These are phyloP conservation scores for Bedellia somnulentella DNA, from an alignment of 2,888 invertebrate species.

Conservation along the genomic window DNA sequence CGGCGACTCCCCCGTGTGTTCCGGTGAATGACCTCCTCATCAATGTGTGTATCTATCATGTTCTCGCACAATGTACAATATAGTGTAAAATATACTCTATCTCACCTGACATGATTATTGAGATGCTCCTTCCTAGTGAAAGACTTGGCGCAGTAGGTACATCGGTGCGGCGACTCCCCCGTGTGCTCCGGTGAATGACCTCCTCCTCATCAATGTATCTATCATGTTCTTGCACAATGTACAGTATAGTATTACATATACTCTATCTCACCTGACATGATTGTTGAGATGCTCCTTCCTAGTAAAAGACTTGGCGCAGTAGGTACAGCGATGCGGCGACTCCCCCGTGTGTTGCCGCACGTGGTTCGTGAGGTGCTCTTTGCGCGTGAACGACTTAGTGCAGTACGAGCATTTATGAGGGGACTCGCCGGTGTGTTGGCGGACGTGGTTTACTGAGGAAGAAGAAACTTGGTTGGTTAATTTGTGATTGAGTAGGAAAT, in stretches of 20 bases:
- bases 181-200: slow-evolving; percentile 85
- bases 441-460: slow-evolving; percentile 4
- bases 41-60: too few relatives aligned
- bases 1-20: slow-evolving; percentile 80
- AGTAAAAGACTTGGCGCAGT: slow-evolving; percentile 83
- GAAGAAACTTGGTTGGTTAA: neutral
- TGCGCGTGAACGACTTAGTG: slow-evolving; percentile 76
- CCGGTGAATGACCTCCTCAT: too few relatives aligned
- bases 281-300: slow-evolving; percentile 85
- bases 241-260: too few relatives aligned
- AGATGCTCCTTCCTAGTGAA: slow-evolving; percentile 69
- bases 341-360: slow-evolving; percentile 87
- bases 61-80: too few relatives aligned
- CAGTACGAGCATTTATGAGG: slow-evolving; percentile 78
- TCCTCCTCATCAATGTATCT: too few relatives aligned
- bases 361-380: slow-evolving; percentile 83
- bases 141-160: slow-evolving; percentile 66
- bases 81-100: slow-evolving; percentile 59
- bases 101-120: slow-evolving; percentile 64
- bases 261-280: slow-evolving; percentile 72
- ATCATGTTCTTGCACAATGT: too few relatives aligned
- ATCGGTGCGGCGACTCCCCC: slow-evolving; percentile 79
- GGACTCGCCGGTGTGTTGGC: slow-evolving; percentile 72
- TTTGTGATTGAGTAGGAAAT: neutral
- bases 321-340: slow-evolving; percentile 83